Percentiles rank a stretch among this genome's conserved stretches.
Conservation (phyloP, 1,140 invertebrate genomes). For the Armadillidium nasatum region DNA sequence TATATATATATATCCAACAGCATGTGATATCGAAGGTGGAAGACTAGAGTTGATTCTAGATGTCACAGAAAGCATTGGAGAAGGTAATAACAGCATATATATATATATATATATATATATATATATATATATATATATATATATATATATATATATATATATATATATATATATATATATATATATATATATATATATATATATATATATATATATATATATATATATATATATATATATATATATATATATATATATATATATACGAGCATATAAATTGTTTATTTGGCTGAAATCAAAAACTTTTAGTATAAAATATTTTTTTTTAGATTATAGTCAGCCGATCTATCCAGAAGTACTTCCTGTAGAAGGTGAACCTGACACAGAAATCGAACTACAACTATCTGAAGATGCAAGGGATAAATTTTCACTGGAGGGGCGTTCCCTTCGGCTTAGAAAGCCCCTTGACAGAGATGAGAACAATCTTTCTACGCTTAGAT, state of each 20-base stretch:
- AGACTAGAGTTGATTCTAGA: background rate
- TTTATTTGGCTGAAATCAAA: too few species aligned
- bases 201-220: too few species aligned
- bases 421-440: conserved; percentile 74
- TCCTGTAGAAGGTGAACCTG: conserved; percentile 68
- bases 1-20: background rate
- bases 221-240: conserved; percentile 11
- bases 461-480: conserved; percentile 79
- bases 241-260: conserved; percentile 7
- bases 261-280: too few species aligned
- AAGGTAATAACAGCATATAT: background rate
- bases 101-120: conserved; percentile 11
- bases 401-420: conserved; percentile 66
- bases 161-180: too few species aligned
- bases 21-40: background rate
- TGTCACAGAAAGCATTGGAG: background rate
- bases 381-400: conserved; percentile 69
- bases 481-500: conserved; percentile 78
- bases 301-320: too few species aligned
- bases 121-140: conserved; percentile 5
- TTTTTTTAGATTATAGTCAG: conserved; percentile 31
- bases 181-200: too few species aligned
- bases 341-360: conserved; percentile 25
- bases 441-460: conserved; percentile 67
- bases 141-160: too few species aligned